Evolutionary conservation across 2,113 vertebrate species (phyloP).

Genomic region (Megaceryle maxima): DNA sequence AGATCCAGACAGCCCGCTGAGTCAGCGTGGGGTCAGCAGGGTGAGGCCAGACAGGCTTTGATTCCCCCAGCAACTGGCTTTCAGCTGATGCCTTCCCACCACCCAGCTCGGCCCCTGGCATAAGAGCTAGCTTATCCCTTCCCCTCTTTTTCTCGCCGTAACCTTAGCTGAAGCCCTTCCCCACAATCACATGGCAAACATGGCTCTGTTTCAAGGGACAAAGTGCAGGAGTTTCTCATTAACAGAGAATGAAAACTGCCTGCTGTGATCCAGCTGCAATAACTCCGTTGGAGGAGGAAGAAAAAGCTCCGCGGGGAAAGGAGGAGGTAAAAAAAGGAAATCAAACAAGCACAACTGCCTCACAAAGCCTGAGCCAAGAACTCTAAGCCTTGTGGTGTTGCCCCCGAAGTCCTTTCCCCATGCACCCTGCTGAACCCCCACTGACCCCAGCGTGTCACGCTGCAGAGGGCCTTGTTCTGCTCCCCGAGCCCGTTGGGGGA

Average conservation of each 20-base stretch:
- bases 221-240: conserved; percentile 83
- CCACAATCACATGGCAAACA: neutral
- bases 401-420: neutral
- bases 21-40: neutral
- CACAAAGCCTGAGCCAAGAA: neutral
- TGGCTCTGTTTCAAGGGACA: conserved; percentile 67
- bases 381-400: neutral
- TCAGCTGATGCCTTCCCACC: neutral
- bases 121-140: neutral
- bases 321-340: neutral
- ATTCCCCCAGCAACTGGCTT: neutral
- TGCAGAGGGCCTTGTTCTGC: neutral
- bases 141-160: neutral
- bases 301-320: neutral
- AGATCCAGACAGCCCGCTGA: neutral
- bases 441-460: accelerated
- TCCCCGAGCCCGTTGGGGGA: neutral
- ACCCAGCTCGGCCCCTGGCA: neutral
- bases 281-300: neutral
- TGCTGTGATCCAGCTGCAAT: conserved; percentile 52
- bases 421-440: accelerated
- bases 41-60: neutral
- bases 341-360: neutral
- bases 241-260: conserved; percentile 61
- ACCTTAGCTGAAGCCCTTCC: neutral